phyloP scores from a whole-genome alignment of 2,797 vertebrate species.

The Champsocephalus esox region DNA sequence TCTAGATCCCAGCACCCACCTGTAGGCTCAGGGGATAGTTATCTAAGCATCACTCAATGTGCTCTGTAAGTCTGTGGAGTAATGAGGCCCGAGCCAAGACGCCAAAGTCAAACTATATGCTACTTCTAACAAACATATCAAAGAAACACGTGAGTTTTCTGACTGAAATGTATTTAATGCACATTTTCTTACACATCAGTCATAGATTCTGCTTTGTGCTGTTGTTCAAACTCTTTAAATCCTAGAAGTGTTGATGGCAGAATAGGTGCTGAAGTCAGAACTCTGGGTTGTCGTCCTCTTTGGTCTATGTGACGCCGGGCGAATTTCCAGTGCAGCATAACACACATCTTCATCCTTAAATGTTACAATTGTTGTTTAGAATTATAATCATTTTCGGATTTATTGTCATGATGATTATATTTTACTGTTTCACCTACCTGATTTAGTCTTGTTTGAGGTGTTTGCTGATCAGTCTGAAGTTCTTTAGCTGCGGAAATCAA shows the following conservation, averaged over 20 bases:
- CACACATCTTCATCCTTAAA: conserved; percentile 62
- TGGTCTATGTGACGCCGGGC: conserved; percentile 33
- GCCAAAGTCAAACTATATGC: no score
- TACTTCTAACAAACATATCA: background rate
- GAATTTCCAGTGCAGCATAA: conserved; percentile 55
- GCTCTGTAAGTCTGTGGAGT: no score
- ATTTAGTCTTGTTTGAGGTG: background rate
- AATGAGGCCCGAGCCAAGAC: no score
- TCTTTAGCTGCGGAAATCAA: conserved; percentile 27
- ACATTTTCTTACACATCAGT: background rate
- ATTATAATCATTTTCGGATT: background rate
- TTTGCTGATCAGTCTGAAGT: conserved; percentile 3
- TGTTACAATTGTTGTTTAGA: conserved; percentile 16
- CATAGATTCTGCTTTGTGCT: background rate
- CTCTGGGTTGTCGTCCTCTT: conserved; percentile 26
- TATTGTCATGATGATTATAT: background rate
- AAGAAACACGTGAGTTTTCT: background rate
- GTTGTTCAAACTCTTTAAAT: background rate
- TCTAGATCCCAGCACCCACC: no score
- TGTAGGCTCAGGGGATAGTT: no score
- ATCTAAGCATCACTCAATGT: no score
- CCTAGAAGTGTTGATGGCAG: conserved; percentile 45
- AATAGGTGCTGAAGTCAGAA: conserved; percentile 59
- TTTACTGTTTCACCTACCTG: conserved; percentile 25
- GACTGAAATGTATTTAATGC: background rate